Conservation (phyloP, 2,113 vertebrate species). For the Capreolus pygargus region DNA sequence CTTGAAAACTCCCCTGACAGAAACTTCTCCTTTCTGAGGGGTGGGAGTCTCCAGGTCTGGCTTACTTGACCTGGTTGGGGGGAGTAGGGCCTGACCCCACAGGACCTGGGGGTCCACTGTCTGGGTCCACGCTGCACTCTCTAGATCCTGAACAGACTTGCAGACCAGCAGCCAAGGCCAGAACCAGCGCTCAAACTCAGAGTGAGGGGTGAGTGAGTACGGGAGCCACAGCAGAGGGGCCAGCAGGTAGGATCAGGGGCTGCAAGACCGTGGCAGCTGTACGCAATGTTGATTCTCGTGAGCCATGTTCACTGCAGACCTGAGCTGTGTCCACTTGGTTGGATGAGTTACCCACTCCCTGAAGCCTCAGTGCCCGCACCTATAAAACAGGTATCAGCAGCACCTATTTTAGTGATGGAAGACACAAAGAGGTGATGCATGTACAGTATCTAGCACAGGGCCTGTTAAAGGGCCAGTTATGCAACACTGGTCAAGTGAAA, state of each 20-base stretch:
- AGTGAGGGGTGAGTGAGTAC: not conserved
- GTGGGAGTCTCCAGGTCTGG: rapidly evolving
- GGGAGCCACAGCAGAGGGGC: not conserved
- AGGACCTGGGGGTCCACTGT: not conserved
- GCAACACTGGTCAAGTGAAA: not conserved
- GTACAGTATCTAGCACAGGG: rapidly evolving
- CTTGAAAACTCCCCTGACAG: not conserved
- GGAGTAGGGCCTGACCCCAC: not conserved
- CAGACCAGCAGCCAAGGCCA: not conserved
- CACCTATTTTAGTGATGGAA: not conserved
- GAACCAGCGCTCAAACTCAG: not conserved
- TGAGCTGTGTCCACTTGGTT: not conserved
- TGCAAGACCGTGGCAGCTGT: rapidly evolving
- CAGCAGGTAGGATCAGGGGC: not conserved
- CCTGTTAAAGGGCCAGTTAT: not conserved
- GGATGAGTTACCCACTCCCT: not conserved
- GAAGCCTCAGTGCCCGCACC: not conserved
- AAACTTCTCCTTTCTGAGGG: not conserved
- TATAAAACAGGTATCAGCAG: not conserved
- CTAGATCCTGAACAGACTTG: not conserved
- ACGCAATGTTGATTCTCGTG: rapidly evolving
- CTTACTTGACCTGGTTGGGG: not conserved
- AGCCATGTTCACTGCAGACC: not conserved
- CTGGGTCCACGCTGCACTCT: not conserved
- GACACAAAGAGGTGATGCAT: not conserved